phyloP scores from a whole-genome alignment of 30 jellyfish, hydroid and myxozoan species.

The Hydractinia echinata region DNA sequence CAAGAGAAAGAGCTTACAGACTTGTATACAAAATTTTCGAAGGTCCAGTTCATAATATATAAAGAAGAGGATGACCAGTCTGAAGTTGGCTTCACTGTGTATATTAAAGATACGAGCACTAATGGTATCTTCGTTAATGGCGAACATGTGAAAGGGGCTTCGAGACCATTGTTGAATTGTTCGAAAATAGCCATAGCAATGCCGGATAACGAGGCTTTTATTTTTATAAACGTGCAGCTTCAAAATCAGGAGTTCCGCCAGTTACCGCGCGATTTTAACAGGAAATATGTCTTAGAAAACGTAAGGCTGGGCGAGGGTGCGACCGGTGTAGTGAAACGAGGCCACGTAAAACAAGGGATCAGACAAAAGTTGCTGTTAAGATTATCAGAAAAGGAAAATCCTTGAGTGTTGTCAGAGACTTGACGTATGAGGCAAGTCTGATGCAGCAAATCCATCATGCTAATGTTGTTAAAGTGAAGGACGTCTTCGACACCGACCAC shows the following conservation, averaged over 20 bases:
- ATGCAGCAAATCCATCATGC: neutral
- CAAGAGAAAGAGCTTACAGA: neutral
- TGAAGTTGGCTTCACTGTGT: neutral
- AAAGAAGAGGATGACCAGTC: neutral
- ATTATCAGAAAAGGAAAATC: neutral
- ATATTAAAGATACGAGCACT: conserved; percentile 1
- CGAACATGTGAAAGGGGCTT: neutral
- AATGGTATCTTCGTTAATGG: conserved; percentile 8
- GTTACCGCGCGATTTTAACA: neutral
- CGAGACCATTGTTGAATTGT: neutral
- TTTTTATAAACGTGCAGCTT: neutral
- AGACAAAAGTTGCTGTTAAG: conserved; percentile 4
- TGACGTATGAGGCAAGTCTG: neutral
- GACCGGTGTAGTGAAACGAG: neutral
- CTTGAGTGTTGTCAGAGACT: neutral
- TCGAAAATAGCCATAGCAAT: neutral
- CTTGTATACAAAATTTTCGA: neutral
- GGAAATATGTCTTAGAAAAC: conserved; percentile 1
- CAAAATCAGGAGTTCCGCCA: neutral
- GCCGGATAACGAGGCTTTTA: conserved; percentile 9
- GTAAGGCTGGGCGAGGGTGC: conserved; percentile 5
- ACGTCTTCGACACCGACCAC: conserved; percentile 64
- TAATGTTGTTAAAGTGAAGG: conserved; percentile 50
- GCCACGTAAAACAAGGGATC: neutral
- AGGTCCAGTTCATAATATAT: neutral